phyloP scores from a whole-genome alignment of 2,888 invertebrate genomes.

The Mesorhabditis spiculigera region DNA sequence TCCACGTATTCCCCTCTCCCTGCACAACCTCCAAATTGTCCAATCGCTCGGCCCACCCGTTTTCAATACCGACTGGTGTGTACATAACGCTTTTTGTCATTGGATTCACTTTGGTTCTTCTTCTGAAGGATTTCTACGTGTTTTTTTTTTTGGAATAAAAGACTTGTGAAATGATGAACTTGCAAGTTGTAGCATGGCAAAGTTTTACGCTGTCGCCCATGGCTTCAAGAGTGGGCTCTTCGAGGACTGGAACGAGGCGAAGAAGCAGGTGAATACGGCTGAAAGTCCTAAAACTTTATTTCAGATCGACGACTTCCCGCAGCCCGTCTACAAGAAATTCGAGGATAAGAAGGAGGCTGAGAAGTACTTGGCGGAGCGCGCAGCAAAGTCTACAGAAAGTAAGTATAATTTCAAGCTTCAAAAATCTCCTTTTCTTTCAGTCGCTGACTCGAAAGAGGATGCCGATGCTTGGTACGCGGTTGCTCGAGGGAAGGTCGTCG shows the following conservation, averaged over 20 bases:
- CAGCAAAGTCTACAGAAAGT: constrained; percentile 29
- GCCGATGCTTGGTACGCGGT: constrained; percentile 39
- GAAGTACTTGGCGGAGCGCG: constrained; percentile 30
- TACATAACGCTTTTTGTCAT: no score
- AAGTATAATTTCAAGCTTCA: constrained; percentile 6
- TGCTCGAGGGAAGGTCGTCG: constrained; percentile 39
- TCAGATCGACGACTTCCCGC: constrained; percentile 41
- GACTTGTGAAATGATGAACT: no score
- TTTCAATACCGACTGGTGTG: no score
- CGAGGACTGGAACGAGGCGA: constrained; percentile 19
- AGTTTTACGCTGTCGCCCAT: constrained; percentile 44
- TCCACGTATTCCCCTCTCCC: no score
- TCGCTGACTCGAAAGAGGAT: constrained; percentile 13
- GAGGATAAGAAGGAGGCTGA: constrained; percentile 38
- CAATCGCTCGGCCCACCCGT: no score
- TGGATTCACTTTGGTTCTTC: no score
- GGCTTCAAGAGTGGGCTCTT: constrained; percentile 28
- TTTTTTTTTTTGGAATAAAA: no score
- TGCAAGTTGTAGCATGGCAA: constrained; percentile 16
- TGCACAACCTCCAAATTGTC: no score
- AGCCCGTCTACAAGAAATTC: constrained; percentile 46
- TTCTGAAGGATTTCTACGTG: no score
- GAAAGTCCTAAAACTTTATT: background rate
- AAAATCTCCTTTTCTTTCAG: background rate
- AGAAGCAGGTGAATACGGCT: constrained; percentile 15